Evolutionary conservation across 2,888 invertebrate species (phyloP).

Genomic region (Tortrix viridana): DNA sequence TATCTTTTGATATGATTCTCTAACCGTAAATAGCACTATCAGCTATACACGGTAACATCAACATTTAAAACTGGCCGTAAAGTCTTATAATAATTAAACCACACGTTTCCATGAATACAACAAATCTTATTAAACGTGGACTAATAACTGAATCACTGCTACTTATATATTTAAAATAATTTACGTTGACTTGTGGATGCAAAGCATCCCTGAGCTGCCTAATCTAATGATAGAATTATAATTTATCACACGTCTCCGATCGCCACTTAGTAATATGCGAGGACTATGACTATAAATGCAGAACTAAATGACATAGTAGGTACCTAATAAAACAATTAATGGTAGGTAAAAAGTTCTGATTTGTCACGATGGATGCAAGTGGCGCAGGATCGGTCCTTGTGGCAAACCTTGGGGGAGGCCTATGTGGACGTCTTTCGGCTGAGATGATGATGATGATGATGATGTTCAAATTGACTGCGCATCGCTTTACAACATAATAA

Average conservation of each 20-base stretch:
- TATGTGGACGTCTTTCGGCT: too few relatives aligned
- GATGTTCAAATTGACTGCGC: too few relatives aligned
- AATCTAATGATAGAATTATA: constrained; percentile 50
- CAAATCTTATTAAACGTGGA: not conserved
- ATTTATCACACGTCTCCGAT: constrained; percentile 51
- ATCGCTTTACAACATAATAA: not conserved
- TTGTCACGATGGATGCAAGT: too few relatives aligned
- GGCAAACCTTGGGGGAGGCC: too few relatives aligned
- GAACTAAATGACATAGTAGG: too few relatives aligned
- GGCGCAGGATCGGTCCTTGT: too few relatives aligned
- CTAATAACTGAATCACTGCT: not conserved
- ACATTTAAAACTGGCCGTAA: not conserved
- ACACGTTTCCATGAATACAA: too few relatives aligned
- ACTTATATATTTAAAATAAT: not conserved
- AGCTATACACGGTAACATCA: constrained; percentile 5
- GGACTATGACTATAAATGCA: not conserved
- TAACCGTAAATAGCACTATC: not conserved
- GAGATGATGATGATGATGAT: too few relatives aligned
- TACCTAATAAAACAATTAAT: too few relatives aligned
- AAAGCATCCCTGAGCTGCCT: constrained; percentile 30
- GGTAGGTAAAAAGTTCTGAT: too few relatives aligned
- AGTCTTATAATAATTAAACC: too few relatives aligned
- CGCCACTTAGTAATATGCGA: constrained; percentile 28
- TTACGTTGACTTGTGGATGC: constrained; percentile 11
- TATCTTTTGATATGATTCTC: constrained; percentile 3